Evolutionary conservation across 2,113 vertebrate species (phyloP).

Genomic region (Callipepla squamata): DNA sequence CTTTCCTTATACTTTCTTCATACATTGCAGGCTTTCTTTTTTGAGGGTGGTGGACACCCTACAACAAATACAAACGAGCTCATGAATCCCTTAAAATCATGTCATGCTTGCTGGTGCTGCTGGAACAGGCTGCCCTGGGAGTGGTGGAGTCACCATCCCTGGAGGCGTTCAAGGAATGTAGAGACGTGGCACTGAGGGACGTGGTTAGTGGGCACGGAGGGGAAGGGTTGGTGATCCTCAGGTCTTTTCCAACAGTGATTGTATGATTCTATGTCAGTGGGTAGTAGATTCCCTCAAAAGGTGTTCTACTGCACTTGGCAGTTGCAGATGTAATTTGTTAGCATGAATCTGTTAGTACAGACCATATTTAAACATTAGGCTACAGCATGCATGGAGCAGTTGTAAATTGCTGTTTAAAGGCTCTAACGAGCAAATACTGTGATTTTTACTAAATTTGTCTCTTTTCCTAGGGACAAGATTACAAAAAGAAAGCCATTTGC

Average conservation of each 20-base stretch:
- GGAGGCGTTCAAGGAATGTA: no score
- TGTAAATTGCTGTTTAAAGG: not conserved
- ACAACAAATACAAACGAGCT: not conserved
- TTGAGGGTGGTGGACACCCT: not conserved
- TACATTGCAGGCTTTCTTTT: not conserved
- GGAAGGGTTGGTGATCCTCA: no score
- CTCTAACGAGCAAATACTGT: not conserved
- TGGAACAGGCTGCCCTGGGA: no score
- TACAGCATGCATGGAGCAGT: not conserved
- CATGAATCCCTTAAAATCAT: fast-evolving
- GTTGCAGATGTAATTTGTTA: not conserved
- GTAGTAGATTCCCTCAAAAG: not conserved
- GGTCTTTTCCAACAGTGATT: no score
- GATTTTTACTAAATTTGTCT: not conserved
- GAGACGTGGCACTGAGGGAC: no score
- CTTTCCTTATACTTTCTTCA: not conserved
- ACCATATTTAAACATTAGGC: not conserved
- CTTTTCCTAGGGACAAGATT: not conserved
- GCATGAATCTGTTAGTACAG: not conserved
- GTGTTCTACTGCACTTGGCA: not conserved
- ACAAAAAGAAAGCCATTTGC: not conserved
- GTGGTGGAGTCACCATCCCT: no score
- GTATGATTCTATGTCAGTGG: no score
- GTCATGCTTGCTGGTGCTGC: not conserved
- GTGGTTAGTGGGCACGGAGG: no score